Base-by-base conservation (phyloP, 1,140 invertebrate genomes). In the Drosophila bocqueti region DNA sequence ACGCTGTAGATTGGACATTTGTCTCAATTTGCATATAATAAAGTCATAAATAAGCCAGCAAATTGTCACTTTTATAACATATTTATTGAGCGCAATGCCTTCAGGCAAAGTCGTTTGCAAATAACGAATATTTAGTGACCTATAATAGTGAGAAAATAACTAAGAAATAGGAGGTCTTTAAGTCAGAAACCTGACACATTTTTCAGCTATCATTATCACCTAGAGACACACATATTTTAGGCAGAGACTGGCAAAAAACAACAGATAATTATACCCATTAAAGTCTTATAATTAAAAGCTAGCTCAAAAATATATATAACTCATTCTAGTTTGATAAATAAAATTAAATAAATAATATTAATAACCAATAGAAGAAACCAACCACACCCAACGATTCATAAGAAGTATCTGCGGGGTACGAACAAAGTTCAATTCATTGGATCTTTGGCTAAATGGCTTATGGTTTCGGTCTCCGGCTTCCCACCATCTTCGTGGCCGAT, bases 1-100 rank as follows among this genome's bases (percentile, higher is more conserved):
- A 73, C 46, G 71, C 67, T 61, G 49, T 38, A 36, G 49, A 65
- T 66, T 74, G 72, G 43, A 69, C 81, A 76, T 89, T 83, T 84
- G 81, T 83, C 80, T 81, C 81, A 87, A 87, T 89, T 87, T 89
- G 84, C 84, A 84, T 89, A 85, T 89, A 81, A 84, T 90, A 84
- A 89, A 89, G 81, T 84, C 81, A 81, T 84, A 87, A 87, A 86
- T 89, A 83, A 89, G 66, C 46, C 66, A 68, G 65, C 74, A 84
- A 89, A 87, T 89, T 87, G 83, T 77, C 81, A 77, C 60, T 69
- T 86, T 89, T 78, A 83, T 81, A 80, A 76, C 84, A 69, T 83
- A 80, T 83, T 89, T 89, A 80, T 89, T 89, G 84, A 57, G 75
- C 75, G 54, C 75, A 77, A 58, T 80, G 76, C 68, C 66, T 59